Evolutionary conservation across 2,888 invertebrate species (phyloP).

Genomic region (Agrotis clavis): DNA sequence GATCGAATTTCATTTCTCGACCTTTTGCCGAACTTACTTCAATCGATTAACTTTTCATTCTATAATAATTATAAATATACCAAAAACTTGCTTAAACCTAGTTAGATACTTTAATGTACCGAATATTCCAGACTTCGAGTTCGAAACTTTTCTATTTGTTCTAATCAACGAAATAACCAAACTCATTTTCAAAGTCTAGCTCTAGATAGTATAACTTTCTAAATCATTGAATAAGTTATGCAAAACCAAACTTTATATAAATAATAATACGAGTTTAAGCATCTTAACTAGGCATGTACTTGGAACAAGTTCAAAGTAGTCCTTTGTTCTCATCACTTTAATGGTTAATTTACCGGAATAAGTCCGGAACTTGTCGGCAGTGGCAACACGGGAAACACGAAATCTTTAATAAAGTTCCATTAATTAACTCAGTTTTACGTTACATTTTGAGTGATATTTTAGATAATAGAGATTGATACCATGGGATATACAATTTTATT

Average conservation of each 20-base stretch:
- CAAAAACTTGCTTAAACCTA: no score
- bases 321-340: slow-evolving; percentile 66
- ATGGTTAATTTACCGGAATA: slow-evolving; percentile 70
- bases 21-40: background rate
- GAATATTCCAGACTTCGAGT: no score
- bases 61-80: no score
- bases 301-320: slow-evolving; percentile 48
- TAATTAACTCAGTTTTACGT: slow-evolving; percentile 64
- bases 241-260: slow-evolving; percentile 30
- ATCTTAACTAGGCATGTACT: slow-evolving; percentile 25
- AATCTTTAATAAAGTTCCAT: slow-evolving; percentile 69
- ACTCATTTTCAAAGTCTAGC: background rate
- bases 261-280: slow-evolving; percentile 26
- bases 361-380: slow-evolving; percentile 63
- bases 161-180: background rate
- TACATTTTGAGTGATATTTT: slow-evolving; percentile 27
- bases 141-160: background rate
- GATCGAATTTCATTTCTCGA: background rate
- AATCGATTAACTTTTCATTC: no score
- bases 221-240: slow-evolving; percentile 20
- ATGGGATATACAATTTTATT: background rate
- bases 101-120: no score
- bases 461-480: slow-evolving; percentile 18
- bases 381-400: slow-evolving; percentile 60
- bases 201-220: background rate